Evolutionary conservation across 2,888 invertebrate genomes (phyloP).

Genomic region (Zonitis immaculata): DNA sequence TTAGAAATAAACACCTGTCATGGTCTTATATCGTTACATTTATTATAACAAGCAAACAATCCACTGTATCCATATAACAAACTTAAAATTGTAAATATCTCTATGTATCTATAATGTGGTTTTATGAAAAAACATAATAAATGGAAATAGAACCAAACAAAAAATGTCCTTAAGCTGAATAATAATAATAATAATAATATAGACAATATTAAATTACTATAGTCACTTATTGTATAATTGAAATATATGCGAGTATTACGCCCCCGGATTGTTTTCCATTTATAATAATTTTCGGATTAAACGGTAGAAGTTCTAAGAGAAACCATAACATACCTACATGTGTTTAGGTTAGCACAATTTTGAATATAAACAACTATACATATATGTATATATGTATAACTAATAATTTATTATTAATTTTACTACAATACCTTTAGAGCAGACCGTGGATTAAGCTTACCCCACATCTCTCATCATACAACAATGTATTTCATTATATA

Average conservation of each 20-base stretch:
- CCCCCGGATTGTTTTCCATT: background rate
- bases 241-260: background rate
- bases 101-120: background rate
- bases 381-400: slow-evolving; percentile 20
- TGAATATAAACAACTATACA: slow-evolving; percentile 26
- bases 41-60: background rate
- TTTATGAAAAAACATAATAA: too few species aligned
- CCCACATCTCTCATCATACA: slow-evolving; percentile 14
- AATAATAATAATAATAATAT: background rate
- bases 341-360: slow-evolving; percentile 20
- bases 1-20: slow-evolving; percentile 2
- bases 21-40: background rate
- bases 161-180: background rate
- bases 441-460: slow-evolving; percentile 20
- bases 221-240: too few species aligned
- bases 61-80: background rate
- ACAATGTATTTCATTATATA: slow-evolving; percentile 19
- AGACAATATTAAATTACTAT: background rate
- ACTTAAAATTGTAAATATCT: slow-evolving; percentile 6
- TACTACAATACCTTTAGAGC: slow-evolving; percentile 25
- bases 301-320: slow-evolving; percentile 15
- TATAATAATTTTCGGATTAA: slow-evolving; percentile 17
- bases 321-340: slow-evolving; percentile 3
- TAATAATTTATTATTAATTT: slow-evolving; percentile 30
- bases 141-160: background rate